phyloP scores from a whole-genome alignment of 2,797 vertebrate genomes.

The Antrozous pallidus region DNA sequence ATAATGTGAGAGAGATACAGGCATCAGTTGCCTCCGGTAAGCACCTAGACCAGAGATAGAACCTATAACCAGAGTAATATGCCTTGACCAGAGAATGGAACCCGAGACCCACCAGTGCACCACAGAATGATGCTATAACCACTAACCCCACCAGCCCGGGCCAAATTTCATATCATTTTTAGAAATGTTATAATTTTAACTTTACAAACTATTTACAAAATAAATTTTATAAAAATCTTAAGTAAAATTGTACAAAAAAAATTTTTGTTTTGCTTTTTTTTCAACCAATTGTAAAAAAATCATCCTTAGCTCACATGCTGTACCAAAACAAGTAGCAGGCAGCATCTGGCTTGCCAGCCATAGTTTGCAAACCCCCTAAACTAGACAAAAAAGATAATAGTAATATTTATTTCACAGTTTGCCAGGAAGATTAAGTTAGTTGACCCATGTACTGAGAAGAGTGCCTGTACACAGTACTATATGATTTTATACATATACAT shows the following conservation, averaged over 20 bases:
- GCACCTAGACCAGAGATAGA: too few species aligned
- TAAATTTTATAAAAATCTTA: background rate
- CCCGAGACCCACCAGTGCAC: background rate
- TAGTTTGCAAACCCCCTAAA: background rate
- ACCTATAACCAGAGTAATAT: too few species aligned
- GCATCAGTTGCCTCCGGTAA: too few species aligned
- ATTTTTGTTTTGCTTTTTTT: background rate
- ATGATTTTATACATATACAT: background rate
- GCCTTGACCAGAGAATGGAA: background rate
- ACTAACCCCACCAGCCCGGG: background rate
- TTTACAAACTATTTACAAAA: background rate
- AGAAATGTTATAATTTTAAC: background rate
- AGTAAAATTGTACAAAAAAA: background rate
- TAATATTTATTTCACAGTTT: background rate
- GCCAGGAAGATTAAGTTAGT: background rate
- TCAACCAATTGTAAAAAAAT: background rate
- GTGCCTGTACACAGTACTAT: background rate
- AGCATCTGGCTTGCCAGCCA: background rate
- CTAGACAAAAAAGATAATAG: background rate
- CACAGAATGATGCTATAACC: background rate
- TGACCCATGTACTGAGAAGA: background rate
- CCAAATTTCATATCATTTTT: background rate
- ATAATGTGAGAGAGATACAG: too few species aligned
- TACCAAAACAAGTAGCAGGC: background rate
- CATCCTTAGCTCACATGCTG: background rate